Conservation (phyloP, 2,888 invertebrate genomes). For the Yponomeuta cagnagella region DNA sequence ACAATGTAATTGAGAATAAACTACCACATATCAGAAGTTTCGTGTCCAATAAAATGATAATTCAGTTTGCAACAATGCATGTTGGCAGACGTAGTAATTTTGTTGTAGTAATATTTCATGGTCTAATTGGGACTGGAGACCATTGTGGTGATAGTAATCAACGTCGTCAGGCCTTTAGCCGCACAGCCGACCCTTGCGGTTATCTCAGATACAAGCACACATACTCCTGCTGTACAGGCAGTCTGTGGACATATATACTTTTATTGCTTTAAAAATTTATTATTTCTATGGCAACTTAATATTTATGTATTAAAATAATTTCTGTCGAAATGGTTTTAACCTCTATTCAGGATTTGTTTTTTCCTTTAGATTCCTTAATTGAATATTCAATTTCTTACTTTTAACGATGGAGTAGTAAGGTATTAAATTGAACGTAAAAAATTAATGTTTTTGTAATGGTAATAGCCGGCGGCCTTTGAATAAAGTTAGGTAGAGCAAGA, state of each 20-base stretch:
- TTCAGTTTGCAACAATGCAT: not conserved
- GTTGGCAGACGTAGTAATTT: not conserved
- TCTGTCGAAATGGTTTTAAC: not conserved
- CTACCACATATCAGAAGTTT: too few relatives aligned
- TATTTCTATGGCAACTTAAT: not conserved
- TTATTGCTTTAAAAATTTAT: not conserved
- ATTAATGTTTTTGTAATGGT: not conserved
- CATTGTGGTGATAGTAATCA: constrained; percentile 13
- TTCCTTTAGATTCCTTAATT: not conserved
- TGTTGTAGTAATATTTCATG: not conserved
- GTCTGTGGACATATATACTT: constrained; percentile 22
- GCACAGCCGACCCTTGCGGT: constrained; percentile 7
- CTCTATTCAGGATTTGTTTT: not conserved
- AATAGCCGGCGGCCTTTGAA: not conserved
- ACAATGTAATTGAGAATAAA: too few relatives aligned
- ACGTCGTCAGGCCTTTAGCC: constrained; percentile 9
- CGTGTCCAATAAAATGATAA: too few relatives aligned
- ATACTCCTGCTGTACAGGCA: not conserved
- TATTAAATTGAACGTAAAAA: not conserved
- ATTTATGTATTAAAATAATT: not conserved
- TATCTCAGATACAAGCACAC: constrained; percentile 3
- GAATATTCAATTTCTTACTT: not conserved
- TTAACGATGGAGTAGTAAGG: not conserved
- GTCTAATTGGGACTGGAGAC: not conserved
- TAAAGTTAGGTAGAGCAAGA: not conserved